phyloP scores from a whole-genome alignment of 2,113 vertebrate genomes.

The Anolis sagrei region DNA sequence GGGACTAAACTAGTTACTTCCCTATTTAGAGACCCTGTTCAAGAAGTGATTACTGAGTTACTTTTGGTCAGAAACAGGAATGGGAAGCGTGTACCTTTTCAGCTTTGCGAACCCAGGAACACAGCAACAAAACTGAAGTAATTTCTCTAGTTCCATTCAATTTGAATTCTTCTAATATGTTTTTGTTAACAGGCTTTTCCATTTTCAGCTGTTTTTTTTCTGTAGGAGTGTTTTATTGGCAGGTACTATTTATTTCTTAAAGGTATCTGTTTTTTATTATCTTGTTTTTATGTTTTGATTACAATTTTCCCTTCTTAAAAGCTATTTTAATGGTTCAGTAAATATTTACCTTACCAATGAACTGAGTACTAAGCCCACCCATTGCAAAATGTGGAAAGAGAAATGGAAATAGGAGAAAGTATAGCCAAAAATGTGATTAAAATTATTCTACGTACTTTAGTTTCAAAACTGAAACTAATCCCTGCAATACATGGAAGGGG shows the following conservation, averaged over 20 bases:
- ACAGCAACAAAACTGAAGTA: no score
- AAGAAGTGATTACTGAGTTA: neutral
- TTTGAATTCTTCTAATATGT: no score
- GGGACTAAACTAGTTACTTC: constrained; percentile 1
- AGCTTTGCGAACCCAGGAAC: no score
- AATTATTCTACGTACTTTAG: no score
- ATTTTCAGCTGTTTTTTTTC: neutral
- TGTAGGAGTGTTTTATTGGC: neutral
- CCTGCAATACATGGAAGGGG: no score
- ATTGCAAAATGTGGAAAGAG: neutral
- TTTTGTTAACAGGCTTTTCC: neutral
- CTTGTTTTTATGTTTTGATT: neutral
- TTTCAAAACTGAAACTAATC: constrained; percentile 1
- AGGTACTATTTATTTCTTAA: neutral
- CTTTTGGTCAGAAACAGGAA: neutral
- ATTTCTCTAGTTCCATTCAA: no score
- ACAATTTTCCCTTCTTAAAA: neutral
- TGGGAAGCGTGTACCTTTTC: neutral
- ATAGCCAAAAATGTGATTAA: no score
- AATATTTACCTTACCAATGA: neutral
- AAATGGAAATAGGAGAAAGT: neutral
- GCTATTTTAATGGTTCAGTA: neutral
- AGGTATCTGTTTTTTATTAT: neutral
- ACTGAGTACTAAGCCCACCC: neutral
- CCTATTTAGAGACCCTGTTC: neutral